Evolutionary conservation across 2,797 vertebrate genomes (phyloP).

Genomic region (Falco berigora): DNA sequence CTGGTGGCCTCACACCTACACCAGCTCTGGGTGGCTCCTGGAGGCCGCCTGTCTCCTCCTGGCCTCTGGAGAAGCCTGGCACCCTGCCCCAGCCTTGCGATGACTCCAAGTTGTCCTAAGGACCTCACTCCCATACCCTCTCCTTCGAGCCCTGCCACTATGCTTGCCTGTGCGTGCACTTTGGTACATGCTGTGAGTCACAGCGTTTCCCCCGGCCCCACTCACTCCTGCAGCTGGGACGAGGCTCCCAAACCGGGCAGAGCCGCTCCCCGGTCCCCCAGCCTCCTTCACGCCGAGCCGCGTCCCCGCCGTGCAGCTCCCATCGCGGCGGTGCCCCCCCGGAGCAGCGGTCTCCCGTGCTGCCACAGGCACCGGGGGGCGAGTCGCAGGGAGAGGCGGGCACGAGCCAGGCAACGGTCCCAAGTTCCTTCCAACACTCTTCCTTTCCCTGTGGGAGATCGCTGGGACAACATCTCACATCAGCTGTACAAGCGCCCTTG

Average conservation of each 20-base stretch:
- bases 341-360: accelerated
- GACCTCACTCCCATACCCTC: background rate
- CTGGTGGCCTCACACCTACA: background rate
- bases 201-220: background rate
- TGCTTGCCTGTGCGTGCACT: background rate
- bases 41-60: background rate
- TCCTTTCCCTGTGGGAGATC: background rate
- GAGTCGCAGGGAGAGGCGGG: no score
- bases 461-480: accelerated
- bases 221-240: background rate
- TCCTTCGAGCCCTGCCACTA: background rate
- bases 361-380: background rate
- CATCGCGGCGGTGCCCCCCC: background rate
- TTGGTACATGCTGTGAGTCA: background rate
- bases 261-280: background rate
- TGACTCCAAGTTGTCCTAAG: accelerated
- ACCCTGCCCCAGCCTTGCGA: background rate
- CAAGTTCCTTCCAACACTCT: accelerated
- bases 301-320: background rate
- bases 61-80: background rate
- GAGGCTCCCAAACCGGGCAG: background rate
- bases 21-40: background rate
- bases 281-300: background rate
- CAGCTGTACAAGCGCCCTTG: background rate
- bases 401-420: background rate